Evolutionary conservation across 2,113 vertebrate species (phyloP).

Genomic region (Catharus fuscescens): DNA sequence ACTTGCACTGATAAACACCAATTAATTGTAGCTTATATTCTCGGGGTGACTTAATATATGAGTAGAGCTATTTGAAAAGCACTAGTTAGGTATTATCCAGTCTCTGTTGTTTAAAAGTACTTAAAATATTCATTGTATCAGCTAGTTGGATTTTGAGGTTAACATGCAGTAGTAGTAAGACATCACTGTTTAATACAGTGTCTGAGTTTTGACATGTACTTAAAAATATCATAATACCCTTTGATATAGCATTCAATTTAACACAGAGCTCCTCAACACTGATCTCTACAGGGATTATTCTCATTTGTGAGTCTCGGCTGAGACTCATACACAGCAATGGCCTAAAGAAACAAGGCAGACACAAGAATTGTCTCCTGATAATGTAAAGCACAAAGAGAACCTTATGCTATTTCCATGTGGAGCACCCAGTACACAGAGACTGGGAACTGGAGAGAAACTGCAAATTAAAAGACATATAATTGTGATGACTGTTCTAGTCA

Average conservation of each 20-base stretch:
- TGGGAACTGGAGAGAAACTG: not conserved
- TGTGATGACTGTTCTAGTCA: not conserved
- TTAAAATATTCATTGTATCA: not conserved
- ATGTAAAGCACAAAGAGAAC: not conserved
- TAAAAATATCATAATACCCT: not conserved
- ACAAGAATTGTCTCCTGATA: not conserved
- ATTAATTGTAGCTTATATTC: not conserved
- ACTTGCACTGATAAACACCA: not conserved
- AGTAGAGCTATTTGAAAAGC: not conserved
- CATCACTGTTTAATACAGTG: not conserved
- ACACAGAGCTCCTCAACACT: not conserved
- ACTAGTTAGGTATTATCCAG: not conserved
- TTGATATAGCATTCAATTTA: not conserved
- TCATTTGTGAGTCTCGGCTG: not conserved
- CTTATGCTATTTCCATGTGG: not conserved
- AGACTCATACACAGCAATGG: not conserved
- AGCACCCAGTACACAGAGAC: not conserved
- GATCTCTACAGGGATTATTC: not conserved
- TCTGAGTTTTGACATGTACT: not conserved
- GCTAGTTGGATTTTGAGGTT: not conserved
- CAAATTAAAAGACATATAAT: not conserved
- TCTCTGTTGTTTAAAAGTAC: not conserved
- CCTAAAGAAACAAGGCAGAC: not conserved
- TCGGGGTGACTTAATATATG: not conserved
- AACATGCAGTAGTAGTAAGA: not conserved